These are phyloP conservation scores for Serripes groenlandicus DNA, from an alignment of 2,888 invertebrate species.

Conservation along the genomic window DNA sequence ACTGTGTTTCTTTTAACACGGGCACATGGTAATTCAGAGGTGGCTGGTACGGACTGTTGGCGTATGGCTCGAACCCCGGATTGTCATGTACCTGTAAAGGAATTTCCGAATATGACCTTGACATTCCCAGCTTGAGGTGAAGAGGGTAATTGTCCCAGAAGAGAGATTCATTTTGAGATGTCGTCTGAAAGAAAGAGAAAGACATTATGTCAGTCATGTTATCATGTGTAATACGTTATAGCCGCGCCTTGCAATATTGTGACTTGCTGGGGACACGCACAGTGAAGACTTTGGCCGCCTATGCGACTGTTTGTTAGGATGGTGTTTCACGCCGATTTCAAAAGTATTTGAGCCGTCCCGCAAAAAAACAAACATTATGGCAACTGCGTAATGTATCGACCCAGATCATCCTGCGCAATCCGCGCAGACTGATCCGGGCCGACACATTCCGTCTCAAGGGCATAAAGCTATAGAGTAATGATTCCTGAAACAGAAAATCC, in stretches of 20 bases:
- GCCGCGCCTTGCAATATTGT: neutral
- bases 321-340: too few relatives aligned
- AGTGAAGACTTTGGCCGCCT: too few relatives aligned
- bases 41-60: constrained; percentile 36
- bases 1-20: constrained; percentile 71
- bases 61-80: constrained; percentile 35
- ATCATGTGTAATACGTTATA: neutral
- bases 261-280: too few relatives aligned
- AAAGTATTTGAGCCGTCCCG: too few relatives aligned
- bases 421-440: too few relatives aligned
- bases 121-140: constrained; percentile 26
- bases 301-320: too few relatives aligned
- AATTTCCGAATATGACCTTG: constrained; percentile 45
- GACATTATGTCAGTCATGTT: neutral
- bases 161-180: constrained; percentile 58
- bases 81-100: constrained; percentile 58
- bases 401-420: too few relatives aligned
- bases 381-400: too few relatives aligned
- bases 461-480: too few relatives aligned
- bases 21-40: constrained; percentile 62
- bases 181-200: constrained; percentile 34
- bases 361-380: too few relatives aligned
- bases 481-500: too few relatives aligned
- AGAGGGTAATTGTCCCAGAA: constrained; percentile 69
- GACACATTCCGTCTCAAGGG: too few relatives aligned